Evolutionary conservation across 2,888 invertebrate genomes (phyloP).

Genomic region (Gymnocheta viridis): DNA sequence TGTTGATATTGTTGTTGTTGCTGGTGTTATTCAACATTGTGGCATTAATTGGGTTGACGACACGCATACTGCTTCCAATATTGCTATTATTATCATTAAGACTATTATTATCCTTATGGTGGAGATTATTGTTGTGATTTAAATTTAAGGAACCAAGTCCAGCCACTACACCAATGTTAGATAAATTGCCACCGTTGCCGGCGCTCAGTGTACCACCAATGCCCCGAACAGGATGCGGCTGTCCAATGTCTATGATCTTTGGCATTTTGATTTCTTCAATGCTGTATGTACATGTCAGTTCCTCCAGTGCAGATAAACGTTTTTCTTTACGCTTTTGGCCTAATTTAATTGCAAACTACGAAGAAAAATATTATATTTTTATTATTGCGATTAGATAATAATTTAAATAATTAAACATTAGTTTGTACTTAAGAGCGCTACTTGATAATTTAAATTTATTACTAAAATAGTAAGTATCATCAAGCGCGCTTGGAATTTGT

Average conservation of each 20-base stretch:
- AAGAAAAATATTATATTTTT: conserved; percentile 16
- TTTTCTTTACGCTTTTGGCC: conserved; percentile 85
- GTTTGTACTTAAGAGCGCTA: background rate
- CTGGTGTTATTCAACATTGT: conserved; percentile 56
- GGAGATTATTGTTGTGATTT: conserved; percentile 57
- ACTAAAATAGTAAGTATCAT: conserved; percentile 3
- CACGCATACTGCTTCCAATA: conserved; percentile 70
- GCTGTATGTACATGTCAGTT: conserved; percentile 83
- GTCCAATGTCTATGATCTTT: conserved; percentile 84
- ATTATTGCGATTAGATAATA: conserved; percentile 48
- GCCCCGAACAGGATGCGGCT: conserved; percentile 82
- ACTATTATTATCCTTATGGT: conserved; percentile 53
- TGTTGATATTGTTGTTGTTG: conserved; percentile 39
- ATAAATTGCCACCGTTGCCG: conserved; percentile 13
- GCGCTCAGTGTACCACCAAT: conserved; percentile 68
- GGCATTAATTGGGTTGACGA: conserved; percentile 67
- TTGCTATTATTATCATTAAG: conserved; percentile 71
- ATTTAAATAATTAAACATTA: conserved; percentile 18
- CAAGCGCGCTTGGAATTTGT: conserved; percentile 1
- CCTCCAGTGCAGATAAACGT: conserved; percentile 82
- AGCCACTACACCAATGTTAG: conserved; percentile 53
- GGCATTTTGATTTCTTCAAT: conserved; percentile 84
- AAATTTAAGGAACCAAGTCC: conserved; percentile 65
- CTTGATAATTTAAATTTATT: background rate
- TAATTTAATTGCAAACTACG: conserved; percentile 84